A percentile compares a stretch with the other conserved stretches of the same genome.
Evolutionary conservation across 2,888 invertebrate species (phyloP).

Genomic region (Caenorhabditis japonica): DNA sequence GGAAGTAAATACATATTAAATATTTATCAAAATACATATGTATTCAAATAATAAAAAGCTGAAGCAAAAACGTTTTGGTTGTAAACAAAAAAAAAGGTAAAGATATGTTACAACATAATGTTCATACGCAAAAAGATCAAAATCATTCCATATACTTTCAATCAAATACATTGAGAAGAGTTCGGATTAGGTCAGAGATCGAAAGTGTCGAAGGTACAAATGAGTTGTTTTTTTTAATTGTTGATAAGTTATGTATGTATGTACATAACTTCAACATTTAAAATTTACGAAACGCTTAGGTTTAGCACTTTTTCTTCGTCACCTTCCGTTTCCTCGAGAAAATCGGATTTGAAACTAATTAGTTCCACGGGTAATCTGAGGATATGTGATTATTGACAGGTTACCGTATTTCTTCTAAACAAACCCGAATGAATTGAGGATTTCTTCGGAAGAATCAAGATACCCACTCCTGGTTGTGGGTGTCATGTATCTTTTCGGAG

Average conservation of each 20-base stretch:
- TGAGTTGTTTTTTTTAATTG: too few species aligned
- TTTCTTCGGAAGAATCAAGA: slow-evolving; percentile 52
- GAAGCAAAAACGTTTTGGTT: too few species aligned
- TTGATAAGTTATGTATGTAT: too few species aligned
- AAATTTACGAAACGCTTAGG: slow-evolving; percentile 24
- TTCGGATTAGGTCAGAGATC: too few species aligned
- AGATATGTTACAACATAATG: slow-evolving; percentile 32
- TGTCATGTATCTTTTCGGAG: slow-evolving; percentile 58
- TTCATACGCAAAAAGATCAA: slow-evolving; percentile 17
- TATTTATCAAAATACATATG: too few species aligned
- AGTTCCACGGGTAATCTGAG: slow-evolving; percentile 45
- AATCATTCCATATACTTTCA: slow-evolving; percentile 32
- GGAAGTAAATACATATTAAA: too few species aligned
- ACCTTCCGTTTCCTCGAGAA: slow-evolving; percentile 12
- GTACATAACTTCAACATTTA: too few species aligned
- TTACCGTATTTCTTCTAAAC: slow-evolving; percentile 16
- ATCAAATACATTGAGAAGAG: too few species aligned
- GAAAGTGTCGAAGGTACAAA: not conserved
- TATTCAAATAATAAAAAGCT: not conserved
- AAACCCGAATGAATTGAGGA: slow-evolving; percentile 58
- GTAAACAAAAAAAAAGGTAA: too few species aligned
- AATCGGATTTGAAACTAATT: slow-evolving; percentile 34
- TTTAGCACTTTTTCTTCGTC: slow-evolving; percentile 47
- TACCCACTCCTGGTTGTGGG: slow-evolving; percentile 48
- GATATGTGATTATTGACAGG: not conserved